Base-by-base conservation (phyloP, 2,888 invertebrate genomes). In the Pristionchus entomophagus region DNA sequence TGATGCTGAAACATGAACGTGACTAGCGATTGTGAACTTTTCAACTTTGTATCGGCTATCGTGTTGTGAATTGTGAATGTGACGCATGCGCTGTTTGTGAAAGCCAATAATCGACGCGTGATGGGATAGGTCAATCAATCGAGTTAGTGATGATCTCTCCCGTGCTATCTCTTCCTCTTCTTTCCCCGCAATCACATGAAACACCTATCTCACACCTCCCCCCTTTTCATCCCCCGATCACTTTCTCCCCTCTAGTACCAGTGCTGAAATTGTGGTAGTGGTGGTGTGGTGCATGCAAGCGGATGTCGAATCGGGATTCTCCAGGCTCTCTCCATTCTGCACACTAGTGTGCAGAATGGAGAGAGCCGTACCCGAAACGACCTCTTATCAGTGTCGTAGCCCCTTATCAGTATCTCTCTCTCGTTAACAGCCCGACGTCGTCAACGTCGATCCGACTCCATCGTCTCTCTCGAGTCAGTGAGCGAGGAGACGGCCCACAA, bases 391-490 rank as follows among this genome's bases (percentile, higher is more conserved):
- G 17, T 73, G 41, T 73, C 41, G 41, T 45, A 73, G n/a, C n/a
- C n/a, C n/a, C n/a, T n/a, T n/a, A 73, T 45, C n/a, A 22, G 41
- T n/a, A 26, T 32, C 12, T 38, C n/a, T 56, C 56, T 56, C 56
- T 56, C 45, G 41, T 45, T n/a, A n/a, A n/a, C 45, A 53, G 82
- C 82, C 17, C 82, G 82, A 59, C 82, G 82, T 59, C 56, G 56
- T 35, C 51, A 51, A 19, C 78, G 49, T 5, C 82, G 82, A 26
- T 26, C 82, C 4, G 82, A 38, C 19, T 82, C 82, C 0, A 82
- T 59, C 3, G 41, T 82, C 38, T 82, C 82, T 3, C 59, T 82
- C 38, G 82, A 82, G 17, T 82, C 82, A 35, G 82, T 82, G 41
- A 45, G 51, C 26, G 82, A 82, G 49, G 82, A 82, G 41, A n/a